These are phyloP conservation scores for Strix occidentalis DNA, from an alignment of 2,797 vertebrate species.

Conservation along the genomic window DNA sequence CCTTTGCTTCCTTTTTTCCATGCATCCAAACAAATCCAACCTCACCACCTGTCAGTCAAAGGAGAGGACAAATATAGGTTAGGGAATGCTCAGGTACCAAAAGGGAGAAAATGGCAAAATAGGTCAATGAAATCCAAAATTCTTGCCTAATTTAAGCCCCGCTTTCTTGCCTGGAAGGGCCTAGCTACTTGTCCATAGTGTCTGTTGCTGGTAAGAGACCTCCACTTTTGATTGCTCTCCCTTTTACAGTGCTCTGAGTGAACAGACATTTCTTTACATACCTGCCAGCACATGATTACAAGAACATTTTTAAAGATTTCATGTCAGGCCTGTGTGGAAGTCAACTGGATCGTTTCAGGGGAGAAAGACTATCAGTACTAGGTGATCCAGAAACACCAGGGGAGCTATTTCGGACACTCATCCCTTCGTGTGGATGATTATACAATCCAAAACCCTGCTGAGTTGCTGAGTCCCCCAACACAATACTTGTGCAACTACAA, in stretches of 20 bases:
- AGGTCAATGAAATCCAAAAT: neutral
- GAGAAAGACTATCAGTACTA: neutral
- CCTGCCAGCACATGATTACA: neutral
- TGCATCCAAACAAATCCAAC: neutral
- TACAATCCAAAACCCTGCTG: neutral
- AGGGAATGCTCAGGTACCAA: neutral
- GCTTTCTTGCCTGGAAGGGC: neutral
- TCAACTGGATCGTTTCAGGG: neutral
- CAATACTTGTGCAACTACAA: rapidly evolving
- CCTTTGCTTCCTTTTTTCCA: neutral
- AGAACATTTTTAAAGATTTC: neutral
- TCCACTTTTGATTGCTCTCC: neutral
- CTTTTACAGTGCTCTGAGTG: neutral
- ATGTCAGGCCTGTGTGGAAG: neutral
- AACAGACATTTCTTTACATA: neutral
- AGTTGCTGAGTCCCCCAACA: neutral
- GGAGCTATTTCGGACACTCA: neutral
- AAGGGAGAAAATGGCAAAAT: neutral
- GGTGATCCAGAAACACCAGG: neutral
- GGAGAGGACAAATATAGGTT: neutral
- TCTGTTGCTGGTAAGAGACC: neutral
- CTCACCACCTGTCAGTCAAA: neutral
- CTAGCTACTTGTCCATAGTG: neutral
- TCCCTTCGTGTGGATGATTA: neutral
- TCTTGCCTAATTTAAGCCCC: neutral